Conservation (phyloP, 1,140 invertebrate species). For the Palaemon carinicauda region DNA sequence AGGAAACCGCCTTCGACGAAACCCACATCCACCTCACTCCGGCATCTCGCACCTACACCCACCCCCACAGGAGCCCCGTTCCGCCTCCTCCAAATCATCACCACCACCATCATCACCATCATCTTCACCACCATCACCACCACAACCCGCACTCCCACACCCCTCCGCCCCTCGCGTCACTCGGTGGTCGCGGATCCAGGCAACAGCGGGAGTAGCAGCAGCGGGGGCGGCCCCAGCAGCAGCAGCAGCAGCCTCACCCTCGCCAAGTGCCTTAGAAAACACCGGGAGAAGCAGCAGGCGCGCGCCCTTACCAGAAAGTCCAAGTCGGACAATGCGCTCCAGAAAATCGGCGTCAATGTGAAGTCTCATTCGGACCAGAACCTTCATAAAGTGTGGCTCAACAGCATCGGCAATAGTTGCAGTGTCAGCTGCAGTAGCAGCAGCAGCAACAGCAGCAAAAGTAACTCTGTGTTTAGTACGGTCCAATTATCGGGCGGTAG, state of each 20-base stretch:
- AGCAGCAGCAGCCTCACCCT: slow-evolving; percentile 37
- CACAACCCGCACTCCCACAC: slow-evolving; percentile 57
- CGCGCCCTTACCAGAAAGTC: slow-evolving; percentile 62
- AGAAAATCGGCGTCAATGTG: slow-evolving; percentile 61
- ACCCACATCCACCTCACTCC: slow-evolving; percentile 62
- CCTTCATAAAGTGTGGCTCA: slow-evolving; percentile 59
- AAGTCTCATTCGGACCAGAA: slow-evolving; percentile 58
- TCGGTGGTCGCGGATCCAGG: slow-evolving; percentile 36
- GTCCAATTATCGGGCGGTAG: slow-evolving; percentile 56
- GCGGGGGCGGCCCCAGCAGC: slow-evolving; percentile 34
- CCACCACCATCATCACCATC: slow-evolving; percentile 60
- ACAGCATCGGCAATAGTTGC: slow-evolving; percentile 27
- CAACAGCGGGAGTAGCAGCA: slow-evolving; percentile 49
- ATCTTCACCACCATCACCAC: slow-evolving; percentile 60
- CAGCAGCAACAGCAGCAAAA: slow-evolving; percentile 39
- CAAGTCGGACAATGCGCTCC: slow-evolving; percentile 64
- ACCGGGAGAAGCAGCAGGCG: slow-evolving; percentile 54
- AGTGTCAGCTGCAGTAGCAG: slow-evolving; percentile 36
- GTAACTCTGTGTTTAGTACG: slow-evolving; percentile 56
- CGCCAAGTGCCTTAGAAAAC: slow-evolving; percentile 60
- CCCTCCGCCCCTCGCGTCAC: slow-evolving; percentile 42
- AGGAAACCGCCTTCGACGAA: slow-evolving; percentile 60
- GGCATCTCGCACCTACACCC: slow-evolving; percentile 61
- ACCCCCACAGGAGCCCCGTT: slow-evolving; percentile 60
- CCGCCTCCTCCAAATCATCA: slow-evolving; percentile 51